Percentiles rank a stretch among this genome's conserved stretches.
Evolutionary conservation across 2,797 vertebrate species (phyloP).

Genomic region (Acomys russatus): DNA sequence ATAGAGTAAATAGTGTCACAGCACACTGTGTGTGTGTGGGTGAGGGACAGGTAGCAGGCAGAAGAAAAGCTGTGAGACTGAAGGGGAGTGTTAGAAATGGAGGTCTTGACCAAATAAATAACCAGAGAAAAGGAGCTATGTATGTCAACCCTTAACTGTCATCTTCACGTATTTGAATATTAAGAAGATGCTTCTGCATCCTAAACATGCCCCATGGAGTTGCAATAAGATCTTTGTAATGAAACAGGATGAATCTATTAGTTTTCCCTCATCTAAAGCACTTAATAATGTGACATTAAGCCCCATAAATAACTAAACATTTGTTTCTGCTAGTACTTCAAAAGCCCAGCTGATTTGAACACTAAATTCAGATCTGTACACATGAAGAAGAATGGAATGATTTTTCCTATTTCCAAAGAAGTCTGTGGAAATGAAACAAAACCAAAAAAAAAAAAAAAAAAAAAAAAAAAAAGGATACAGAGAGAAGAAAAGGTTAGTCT

Average conservation of each 20-base stretch:
- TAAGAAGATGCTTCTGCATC: neutral
- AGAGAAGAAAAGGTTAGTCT: neutral
- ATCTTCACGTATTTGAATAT: neutral
- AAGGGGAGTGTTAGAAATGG: neutral
- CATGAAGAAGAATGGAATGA: neutral
- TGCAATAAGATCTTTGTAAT: neutral
- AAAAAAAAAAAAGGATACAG: neutral
- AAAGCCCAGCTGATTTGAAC: neutral
- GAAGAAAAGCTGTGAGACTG: neutral
- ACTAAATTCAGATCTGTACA: neutral
- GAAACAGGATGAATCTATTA: neutral
- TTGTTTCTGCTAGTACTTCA: neutral
- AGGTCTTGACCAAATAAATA: neutral
- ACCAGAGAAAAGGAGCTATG: neutral
- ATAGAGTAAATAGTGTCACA: neutral
- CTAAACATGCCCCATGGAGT: neutral
- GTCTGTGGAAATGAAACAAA: neutral
- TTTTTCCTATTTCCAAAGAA: neutral
- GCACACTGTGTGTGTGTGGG: neutral
- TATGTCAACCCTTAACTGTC: neutral
- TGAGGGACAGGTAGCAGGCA: neutral
- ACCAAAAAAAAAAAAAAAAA: neutral
- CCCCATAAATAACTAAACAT: neutral
- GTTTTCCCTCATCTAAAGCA: neutral
- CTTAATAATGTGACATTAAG: neutral